Percentiles rank a stretch among this genome's conserved stretches.
These are phyloP conservation scores for Galagoides demidoff DNA, from an alignment of 2,797 vertebrate genomes.

Conservation along the genomic window DNA sequence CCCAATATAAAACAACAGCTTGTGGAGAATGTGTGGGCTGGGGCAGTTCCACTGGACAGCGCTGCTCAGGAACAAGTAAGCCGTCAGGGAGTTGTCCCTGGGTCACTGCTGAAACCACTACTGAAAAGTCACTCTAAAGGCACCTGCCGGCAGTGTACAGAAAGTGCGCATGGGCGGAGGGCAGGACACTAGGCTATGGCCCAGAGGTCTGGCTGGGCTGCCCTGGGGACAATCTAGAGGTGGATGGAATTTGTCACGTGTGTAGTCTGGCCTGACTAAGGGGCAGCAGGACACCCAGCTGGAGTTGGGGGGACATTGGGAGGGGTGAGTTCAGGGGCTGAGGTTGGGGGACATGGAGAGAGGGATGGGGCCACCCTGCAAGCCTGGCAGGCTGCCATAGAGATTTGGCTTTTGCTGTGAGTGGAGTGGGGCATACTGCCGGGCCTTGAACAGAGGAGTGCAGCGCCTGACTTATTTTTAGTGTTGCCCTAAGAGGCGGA, in stretches of 20 bases:
- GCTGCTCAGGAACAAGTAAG: background rate
- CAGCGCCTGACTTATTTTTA: fast-evolving
- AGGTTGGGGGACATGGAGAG: too few relatives aligned
- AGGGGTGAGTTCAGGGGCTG: background rate
- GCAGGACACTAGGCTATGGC: background rate
- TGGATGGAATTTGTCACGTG: background rate
- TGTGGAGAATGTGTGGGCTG: fast-evolving
- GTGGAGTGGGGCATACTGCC: background rate
- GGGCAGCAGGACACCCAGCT: background rate
- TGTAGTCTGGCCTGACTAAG: background rate
- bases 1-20: background rate
- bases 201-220: background rate
- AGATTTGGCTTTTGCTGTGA: background rate
- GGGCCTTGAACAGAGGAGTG: background rate
- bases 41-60: background rate
- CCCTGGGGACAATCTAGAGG: background rate
- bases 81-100: background rate
- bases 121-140: fast-evolving
- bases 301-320: background rate
- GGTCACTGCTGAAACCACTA: background rate
- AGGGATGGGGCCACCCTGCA: fast-evolving
- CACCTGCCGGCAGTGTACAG: background rate
- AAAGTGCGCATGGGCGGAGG: fast-evolving
- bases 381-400: fast-evolving
- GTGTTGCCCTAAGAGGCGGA: background rate